A percentile compares a stretch with the other conserved stretches of the same genome.
These are phyloP conservation scores for Melanotaenia pygmaea DNA, from an alignment of 2,797 vertebrate genomes.

Conservation along the genomic window DNA sequence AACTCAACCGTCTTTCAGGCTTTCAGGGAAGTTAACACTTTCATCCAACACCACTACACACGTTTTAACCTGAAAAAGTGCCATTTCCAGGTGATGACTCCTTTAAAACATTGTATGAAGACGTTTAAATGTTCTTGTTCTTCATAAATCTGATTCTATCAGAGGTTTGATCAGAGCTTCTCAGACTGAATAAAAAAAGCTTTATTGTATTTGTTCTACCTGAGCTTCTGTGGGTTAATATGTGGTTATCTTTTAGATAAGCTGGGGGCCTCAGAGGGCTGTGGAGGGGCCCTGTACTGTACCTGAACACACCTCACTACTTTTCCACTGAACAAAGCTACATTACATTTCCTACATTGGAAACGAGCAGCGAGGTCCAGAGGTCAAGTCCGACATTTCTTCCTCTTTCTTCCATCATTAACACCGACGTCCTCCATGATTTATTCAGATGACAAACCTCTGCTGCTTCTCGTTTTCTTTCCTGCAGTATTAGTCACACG, in stretches of 20 bases:
- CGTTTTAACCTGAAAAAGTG: no score
- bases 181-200: no score
- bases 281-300: not conserved
- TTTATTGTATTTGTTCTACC: no score
- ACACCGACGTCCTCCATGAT: conserved; percentile 75
- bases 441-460: conserved; percentile 80
- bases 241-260: not conserved
- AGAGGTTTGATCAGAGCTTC: no score
- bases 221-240: not conserved
- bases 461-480: conserved; percentile 58
- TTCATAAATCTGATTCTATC: no score
- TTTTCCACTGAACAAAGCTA: not conserved
- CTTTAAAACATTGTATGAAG: no score
- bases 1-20: no score
- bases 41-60: no score
- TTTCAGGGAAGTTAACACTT: no score
- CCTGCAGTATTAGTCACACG: conserved; percentile 76
- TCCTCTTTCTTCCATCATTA: conserved; percentile 57
- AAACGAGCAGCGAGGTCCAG: conserved; percentile 32
- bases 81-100: no score
- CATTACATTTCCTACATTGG: no score
- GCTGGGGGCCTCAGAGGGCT: not conserved
- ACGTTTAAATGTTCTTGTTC: no score
- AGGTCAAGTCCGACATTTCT: conserved; percentile 38
- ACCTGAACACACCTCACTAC: not conserved